Evolutionary conservation across 2,113 vertebrate species (phyloP), one percentile per base, ranked within the genome.

Genomic region (Pipa parva): DNA sequence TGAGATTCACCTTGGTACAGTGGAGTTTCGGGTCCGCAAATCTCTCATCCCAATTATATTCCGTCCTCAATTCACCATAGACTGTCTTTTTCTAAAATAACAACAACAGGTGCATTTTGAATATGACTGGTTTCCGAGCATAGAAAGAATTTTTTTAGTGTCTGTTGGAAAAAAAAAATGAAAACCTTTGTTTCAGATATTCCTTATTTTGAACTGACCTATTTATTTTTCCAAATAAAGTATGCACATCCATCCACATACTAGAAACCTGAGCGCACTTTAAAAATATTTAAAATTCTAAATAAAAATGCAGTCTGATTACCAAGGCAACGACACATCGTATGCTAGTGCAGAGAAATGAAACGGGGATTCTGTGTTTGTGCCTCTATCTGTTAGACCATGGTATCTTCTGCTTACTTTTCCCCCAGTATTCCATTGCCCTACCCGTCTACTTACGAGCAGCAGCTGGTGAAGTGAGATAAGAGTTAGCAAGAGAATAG

Each of bases 381-480:
- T 9, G 27, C 36, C 25, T 50, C 33, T n/a, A 29, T 27, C 22
- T 60, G 48, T 48, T 60, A 58, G 65, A 60, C 65, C 57, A 51
- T 52, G 46, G 26, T 60, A 69, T 60, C 56, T 69, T 24, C 26
- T 48, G 22, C 65, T 36, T 22, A 31, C 25, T 37, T 26, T 37
- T 24, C 45, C 48, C 48, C 37, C 39, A 20, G 18, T 28, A 22
- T 60, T 52, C 56, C 42, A 51, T 39, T 60, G 33, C 57, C 42
- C 46, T 29, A 57, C 46, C 59, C 56, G 46, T 60, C 45, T 39
- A 60, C 57, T 60, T 59, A 24, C 29, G 54, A 50, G 55, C 51
- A n/a, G 33, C 56, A 69, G 56, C 65, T 69, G 65, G 65, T 28
- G 33, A 60, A 60, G 33, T 45, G 65, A 69, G 65, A 69, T 69